Evolutionary conservation across 1,140 invertebrate species (phyloP).

Genomic region (Drosophila rufa): DNA sequence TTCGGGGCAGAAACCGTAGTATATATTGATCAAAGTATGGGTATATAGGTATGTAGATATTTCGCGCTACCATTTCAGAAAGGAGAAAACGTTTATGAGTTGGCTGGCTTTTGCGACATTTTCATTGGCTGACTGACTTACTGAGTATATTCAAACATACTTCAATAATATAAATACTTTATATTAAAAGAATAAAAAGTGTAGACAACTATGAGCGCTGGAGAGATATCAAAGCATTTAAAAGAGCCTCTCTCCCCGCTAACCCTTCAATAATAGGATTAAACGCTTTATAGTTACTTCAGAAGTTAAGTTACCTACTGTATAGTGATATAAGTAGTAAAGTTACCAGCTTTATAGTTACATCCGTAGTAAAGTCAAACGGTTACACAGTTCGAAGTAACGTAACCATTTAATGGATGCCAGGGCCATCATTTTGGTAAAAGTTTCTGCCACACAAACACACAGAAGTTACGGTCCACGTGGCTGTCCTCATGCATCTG

Average conservation of each 20-base stretch:
- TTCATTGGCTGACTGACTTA: background rate
- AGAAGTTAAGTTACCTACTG: background rate
- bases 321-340: no score
- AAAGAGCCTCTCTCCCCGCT: no score
- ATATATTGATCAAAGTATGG: background rate
- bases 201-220: no score
- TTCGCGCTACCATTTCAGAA: background rate
- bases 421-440: background rate
- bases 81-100: background rate
- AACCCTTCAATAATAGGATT: no score
- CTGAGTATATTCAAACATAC: no score
- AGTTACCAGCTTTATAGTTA: no score
- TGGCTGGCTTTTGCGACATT: background rate
- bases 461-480: background rate
- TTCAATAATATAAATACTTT: no score
- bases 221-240: no score
- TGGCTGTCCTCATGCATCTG: background rate
- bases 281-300: no score
- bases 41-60: no score
- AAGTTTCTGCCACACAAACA: background rate
- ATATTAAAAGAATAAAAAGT: no score
- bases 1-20: background rate
- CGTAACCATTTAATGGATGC: background rate
- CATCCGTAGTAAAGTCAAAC: no score
- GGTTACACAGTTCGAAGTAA: background rate